Conservation (phyloP, 2,797 vertebrate species). For the Huso huso region DNA sequence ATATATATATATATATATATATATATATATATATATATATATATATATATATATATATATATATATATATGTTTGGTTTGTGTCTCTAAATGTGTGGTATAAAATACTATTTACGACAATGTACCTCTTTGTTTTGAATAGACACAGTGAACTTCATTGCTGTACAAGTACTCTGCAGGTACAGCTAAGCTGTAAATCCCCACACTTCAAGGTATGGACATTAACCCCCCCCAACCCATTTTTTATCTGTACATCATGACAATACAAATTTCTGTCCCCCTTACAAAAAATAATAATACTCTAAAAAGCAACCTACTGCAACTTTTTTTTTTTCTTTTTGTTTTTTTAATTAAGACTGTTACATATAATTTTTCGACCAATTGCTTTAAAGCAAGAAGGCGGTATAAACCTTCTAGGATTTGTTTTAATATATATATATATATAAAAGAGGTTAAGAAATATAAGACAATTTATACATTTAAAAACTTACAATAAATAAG, state of each 20-base stretch:
- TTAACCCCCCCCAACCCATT: constrained; percentile 80
- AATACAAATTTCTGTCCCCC: constrained; percentile 96
- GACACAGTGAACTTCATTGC: constrained; percentile 99
- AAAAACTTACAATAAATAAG: constrained; percentile 99
- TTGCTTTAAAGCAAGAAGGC: constrained; percentile 99
- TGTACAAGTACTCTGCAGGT: constrained; percentile 98
- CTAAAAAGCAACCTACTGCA: constrained; percentile 97
- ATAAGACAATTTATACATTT: constrained; percentile 99
- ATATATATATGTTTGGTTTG: constrained; percentile 56
- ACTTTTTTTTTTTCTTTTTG: constrained; percentile 60
- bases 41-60: constrained; percentile 17
- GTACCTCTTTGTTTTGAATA: constrained; percentile 95
- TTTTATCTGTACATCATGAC: constrained; percentile 94
- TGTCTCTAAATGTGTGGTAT: constrained; percentile 95
- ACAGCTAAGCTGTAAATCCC: constrained; percentile 97
- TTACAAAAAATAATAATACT: constrained; percentile 99
- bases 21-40: too few species aligned
- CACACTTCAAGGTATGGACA: constrained; percentile 91
- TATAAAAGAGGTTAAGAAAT: constrained; percentile 96
- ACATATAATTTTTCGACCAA: constrained; percentile 93
- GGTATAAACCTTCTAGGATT: constrained; percentile 95
- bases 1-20: too few species aligned
- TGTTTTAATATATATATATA: constrained; percentile 50
- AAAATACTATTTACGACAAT: constrained; percentile 98
- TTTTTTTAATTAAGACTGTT: constrained; percentile 91